Percentiles rank a stretch among this genome's conserved stretches.
These are phyloP conservation scores for Napeogenes sylphis DNA, from an alignment of 2,888 invertebrate species.

Conservation along the genomic window DNA sequence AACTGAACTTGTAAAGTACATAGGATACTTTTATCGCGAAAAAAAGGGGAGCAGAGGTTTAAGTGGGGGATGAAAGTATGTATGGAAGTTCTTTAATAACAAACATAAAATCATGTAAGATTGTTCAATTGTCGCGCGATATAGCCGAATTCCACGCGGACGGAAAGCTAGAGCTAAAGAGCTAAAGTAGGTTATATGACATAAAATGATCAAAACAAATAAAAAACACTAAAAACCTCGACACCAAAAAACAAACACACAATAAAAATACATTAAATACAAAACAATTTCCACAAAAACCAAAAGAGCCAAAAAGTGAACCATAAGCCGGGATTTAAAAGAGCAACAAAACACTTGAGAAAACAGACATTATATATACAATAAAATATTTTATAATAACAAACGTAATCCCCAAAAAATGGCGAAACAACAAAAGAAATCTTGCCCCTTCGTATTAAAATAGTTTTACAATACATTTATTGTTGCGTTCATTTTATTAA, in stretches of 20 bases:
- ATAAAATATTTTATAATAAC: conserved; percentile 22
- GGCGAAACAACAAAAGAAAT: conserved; percentile 11
- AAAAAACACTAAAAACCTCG: conserved; percentile 7
- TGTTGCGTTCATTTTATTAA: conserved; percentile 31
- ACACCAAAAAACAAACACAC: background rate
- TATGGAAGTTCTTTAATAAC: too few relatives aligned
- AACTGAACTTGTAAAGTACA: too few relatives aligned
- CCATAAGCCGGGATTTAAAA: background rate
- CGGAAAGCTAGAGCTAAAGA: too few relatives aligned
- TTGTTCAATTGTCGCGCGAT: too few relatives aligned
- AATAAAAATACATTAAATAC: too few relatives aligned
- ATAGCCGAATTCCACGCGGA: too few relatives aligned
- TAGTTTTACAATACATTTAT: conserved; percentile 19
- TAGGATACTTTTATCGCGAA: too few relatives aligned
- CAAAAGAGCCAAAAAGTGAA: too few relatives aligned
- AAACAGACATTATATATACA: conserved; percentile 27
- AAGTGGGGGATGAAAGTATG: too few relatives aligned
- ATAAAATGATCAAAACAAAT: background rate
- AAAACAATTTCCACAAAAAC: too few relatives aligned
- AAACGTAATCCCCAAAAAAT: conserved; percentile 24
- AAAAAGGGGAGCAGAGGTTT: too few relatives aligned
- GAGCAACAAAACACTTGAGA: conserved; percentile 31
- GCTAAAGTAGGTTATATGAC: background rate
- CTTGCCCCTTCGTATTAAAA: conserved; percentile 9
- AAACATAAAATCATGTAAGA: too few relatives aligned